Conservation (phyloP, 2,113 vertebrate genomes). For the Potamarius usumacintae region DNA sequence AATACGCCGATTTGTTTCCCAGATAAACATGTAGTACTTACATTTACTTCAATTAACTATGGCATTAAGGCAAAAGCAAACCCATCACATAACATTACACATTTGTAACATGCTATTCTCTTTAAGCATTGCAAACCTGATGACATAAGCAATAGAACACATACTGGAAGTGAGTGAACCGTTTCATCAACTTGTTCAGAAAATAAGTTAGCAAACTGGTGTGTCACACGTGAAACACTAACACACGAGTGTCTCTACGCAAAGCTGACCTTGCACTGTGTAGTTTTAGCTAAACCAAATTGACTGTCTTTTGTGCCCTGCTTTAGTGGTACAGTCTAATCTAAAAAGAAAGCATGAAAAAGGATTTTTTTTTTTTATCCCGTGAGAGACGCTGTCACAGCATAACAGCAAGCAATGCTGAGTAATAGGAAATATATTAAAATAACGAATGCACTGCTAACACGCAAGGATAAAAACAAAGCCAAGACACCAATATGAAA, state of each 20-base stretch:
- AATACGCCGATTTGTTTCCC: not conserved
- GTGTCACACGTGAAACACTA: slow-evolving; percentile 15
- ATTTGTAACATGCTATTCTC: not conserved
- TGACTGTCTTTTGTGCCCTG: slow-evolving; percentile 22
- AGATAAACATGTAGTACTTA: not conserved
- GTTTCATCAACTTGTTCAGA: slow-evolving; percentile 3
- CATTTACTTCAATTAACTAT: not conserved
- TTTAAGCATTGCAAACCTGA: too few relatives aligned
- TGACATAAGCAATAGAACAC: not conserved
- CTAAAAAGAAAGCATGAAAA: not conserved
- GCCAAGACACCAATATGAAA: not conserved
- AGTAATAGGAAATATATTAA: not conserved
- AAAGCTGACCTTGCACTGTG: slow-evolving; percentile 37
- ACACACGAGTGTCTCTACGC: slow-evolving; percentile 19
- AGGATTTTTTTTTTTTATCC: not conserved
- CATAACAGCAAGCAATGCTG: not conserved
- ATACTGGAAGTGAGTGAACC: not conserved
- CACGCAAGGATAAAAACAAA: not conserved
- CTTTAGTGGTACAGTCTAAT: not conserved
- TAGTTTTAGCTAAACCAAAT: slow-evolving; percentile 28
- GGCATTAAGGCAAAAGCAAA: not conserved
- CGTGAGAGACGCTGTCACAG: not conserved
- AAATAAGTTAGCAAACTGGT: slow-evolving; percentile 20
- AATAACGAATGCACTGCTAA: not conserved
- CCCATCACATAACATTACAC: not conserved